Evolutionary conservation across 2,797 vertebrate species (phyloP).

Genomic region (Tapera naevia): DNA sequence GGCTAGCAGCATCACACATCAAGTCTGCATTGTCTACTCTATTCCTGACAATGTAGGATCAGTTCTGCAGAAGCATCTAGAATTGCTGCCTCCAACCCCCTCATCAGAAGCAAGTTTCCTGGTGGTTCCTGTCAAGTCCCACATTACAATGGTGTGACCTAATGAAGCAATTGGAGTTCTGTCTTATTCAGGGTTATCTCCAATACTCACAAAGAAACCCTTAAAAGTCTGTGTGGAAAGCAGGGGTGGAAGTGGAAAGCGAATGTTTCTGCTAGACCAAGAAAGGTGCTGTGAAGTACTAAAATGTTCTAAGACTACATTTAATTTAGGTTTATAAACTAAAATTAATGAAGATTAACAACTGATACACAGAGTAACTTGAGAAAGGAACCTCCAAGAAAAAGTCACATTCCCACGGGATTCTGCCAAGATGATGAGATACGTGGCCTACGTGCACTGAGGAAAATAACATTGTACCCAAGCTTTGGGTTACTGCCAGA

Average conservation of each 20-base stretch:
- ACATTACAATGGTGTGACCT: not conserved
- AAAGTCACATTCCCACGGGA: not conserved
- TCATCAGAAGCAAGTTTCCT: not conserved
- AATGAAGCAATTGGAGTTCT: not conserved
- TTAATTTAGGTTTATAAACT: not conserved
- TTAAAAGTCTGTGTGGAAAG: not conserved
- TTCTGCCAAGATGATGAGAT: not conserved
- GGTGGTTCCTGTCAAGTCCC: not conserved
- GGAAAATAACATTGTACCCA: not conserved
- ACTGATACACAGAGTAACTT: not conserved
- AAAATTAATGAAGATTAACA: not conserved
- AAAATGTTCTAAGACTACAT: not conserved
- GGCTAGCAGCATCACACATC: not conserved
- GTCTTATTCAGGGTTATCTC: not conserved
- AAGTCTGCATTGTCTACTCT: not conserved
- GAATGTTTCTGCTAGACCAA: not conserved
- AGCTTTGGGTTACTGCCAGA: not conserved
- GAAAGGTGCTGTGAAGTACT: not conserved
- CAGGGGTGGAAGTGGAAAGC: not conserved
- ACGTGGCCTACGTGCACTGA: fast-evolving
- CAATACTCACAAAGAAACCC: not conserved
- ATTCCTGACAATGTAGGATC: not conserved
- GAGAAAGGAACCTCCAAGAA: not conserved
- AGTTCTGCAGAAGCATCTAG: not conserved
- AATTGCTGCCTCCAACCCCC: not conserved